phyloP scores from a whole-genome alignment of 2,113 vertebrate genomes.

The Poeciliopsis retropinna region DNA sequence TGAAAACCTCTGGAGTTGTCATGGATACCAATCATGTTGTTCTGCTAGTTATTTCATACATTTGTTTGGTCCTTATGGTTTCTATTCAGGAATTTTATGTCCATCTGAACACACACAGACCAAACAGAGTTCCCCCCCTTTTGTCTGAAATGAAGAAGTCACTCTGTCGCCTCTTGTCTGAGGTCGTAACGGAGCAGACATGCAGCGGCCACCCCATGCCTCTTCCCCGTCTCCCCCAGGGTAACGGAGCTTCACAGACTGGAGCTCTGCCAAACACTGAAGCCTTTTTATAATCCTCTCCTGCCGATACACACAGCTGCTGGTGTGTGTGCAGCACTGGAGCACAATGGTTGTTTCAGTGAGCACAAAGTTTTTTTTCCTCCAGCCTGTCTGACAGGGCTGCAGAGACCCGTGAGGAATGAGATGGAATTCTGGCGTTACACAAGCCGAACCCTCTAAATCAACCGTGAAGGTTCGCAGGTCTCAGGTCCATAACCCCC shows the following conservation, averaged over 20 bases:
- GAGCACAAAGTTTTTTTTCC: slow-evolving; percentile 3
- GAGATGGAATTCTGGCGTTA: slow-evolving; percentile 1
- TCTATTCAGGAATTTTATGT: slow-evolving; percentile 56
- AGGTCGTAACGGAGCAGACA: slow-evolving; percentile 24
- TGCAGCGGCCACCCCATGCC: neutral
- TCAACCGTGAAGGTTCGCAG: slow-evolving; percentile 27
- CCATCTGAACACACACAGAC: neutral
- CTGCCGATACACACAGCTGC: slow-evolving; percentile 51
- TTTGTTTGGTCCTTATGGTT: too few relatives aligned
- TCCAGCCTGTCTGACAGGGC: slow-evolving; percentile 17
- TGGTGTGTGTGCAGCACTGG: slow-evolving; percentile 10
- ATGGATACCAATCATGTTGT: too few relatives aligned
- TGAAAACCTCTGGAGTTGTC: too few relatives aligned
- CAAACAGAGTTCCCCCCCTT: neutral
- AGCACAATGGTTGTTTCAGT: slow-evolving; percentile 28
- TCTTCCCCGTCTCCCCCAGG: neutral
- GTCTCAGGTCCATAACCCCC: slow-evolving; percentile 34
- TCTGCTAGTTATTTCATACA: too few relatives aligned
- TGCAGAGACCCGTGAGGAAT: slow-evolving; percentile 24
- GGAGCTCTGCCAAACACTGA: slow-evolving; percentile 13
- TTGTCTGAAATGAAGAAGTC: neutral
- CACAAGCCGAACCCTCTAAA: slow-evolving; percentile 11
- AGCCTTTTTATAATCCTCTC: slow-evolving; percentile 42
- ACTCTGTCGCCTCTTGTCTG: neutral
- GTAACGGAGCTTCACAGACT: slow-evolving; percentile 5